Base-by-base conservation (phyloP, 1,140 invertebrate genomes). In the Choristoneura fumiferana region DNA sequence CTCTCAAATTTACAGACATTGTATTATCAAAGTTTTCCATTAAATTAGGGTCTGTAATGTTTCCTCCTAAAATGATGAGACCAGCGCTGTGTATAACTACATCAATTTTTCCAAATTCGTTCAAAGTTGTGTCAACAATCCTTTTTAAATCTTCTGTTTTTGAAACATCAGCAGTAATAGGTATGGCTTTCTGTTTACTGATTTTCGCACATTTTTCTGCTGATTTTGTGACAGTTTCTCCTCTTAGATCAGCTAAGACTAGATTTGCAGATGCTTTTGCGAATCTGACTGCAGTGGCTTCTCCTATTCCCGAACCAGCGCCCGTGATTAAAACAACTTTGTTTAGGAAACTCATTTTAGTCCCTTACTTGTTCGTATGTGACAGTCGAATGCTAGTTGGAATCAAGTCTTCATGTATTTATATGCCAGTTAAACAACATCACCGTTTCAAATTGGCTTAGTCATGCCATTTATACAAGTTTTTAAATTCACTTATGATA, bases 301-400 rank as follows among this genome's bases (percentile, higher is more conserved):
- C 66, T 2, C 76, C 76, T 9, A 76, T 67, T 1, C 69, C 71
- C 5, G 73, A 79, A 10, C 58, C 64, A 9, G 71, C 73, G 45
- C 69, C 74, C 13, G 77, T 74, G 3, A 80, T 60, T 12, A 76
- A 8, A 2, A 78, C 67, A 8, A 78, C 69, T 69, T 73, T 71
- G 54, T 73, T 69, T 8, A 55, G 39, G 49, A 77, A 73, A 65
- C 57, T 69, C 76, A 79, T 76, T 58, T 43, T 61, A 29, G 22
- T 6, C 6, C 22, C 22, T 29, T 29, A 29, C 22, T 29, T 6
- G 22, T 29, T 6, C 2, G 6, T 29, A 29, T 29, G 2, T 2
- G 6, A 29, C 6, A 3, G 22, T 29, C 22, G 6, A 29, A 2
- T 29, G 22, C 2, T 29, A 29, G 6, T 3, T 6, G 6, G 6